Percentiles rank a stretch among this genome's conserved stretches.
Evolutionary conservation across 1,140 invertebrate species (phyloP).

Genomic region (Drosophila fuyamai): DNA sequence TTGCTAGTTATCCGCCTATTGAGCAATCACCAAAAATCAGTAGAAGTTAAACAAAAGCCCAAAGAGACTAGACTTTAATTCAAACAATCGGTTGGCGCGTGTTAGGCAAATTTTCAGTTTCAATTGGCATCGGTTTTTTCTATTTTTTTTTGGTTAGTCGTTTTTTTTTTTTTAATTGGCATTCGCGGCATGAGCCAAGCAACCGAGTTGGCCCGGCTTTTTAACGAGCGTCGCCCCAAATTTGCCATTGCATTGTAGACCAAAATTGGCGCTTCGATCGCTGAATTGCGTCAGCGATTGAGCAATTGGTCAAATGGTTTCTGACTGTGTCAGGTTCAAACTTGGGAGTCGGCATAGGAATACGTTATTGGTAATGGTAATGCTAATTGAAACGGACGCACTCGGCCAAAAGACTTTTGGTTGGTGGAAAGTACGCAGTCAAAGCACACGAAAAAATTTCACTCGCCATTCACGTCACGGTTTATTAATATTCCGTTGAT

Average conservation of each 20-base stretch:
- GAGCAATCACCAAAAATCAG: constrained; percentile 50
- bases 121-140: constrained; percentile 26
- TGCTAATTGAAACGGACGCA: constrained; percentile 52
- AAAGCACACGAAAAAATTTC: constrained; percentile 41
- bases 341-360: constrained; percentile 30
- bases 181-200: constrained; percentile 51
- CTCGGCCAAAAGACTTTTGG: constrained; percentile 19
- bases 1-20: constrained; percentile 54
- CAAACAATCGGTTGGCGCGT: constrained; percentile 67
- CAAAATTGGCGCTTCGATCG: constrained; percentile 68
- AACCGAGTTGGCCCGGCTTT: constrained; percentile 56
- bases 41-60: constrained; percentile 2
- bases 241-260: constrained; percentile 63
- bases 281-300: constrained; percentile 63
- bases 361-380: constrained; percentile 15
- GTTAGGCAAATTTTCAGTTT: constrained; percentile 66
- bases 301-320: constrained; percentile 73
- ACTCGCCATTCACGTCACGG: constrained; percentile 58
- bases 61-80: constrained; percentile 45
- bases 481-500: constrained; percentile 81
- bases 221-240: constrained; percentile 69
- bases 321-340: constrained; percentile 78
- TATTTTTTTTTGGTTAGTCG: constrained; percentile 7
- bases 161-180: constrained; percentile 63
- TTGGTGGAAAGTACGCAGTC: constrained; percentile 39